A percentile compares a stretch with the other conserved stretches of the same genome.
Conservation (phyloP, 2,797 vertebrate species). For the Rousettus madagascariensis region DNA sequence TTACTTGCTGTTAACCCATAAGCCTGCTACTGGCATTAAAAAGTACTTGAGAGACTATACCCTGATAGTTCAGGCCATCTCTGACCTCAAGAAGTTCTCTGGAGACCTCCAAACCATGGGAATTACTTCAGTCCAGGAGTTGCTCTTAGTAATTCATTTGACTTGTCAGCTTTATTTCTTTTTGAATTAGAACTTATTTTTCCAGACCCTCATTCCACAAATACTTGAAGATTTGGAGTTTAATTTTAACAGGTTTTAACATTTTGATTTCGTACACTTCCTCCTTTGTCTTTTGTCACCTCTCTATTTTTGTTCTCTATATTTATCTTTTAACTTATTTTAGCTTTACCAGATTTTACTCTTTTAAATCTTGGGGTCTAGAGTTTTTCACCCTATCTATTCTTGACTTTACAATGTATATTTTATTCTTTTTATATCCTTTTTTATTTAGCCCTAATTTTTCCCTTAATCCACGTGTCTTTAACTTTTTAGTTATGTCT, state of each 20-base stretch:
- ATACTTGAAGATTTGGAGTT: neutral
- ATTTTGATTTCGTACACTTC: conserved; percentile 24
- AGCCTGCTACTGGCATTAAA: neutral
- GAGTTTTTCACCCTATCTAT: neutral
- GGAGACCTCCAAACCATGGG: neutral
- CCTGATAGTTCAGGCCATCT: neutral
- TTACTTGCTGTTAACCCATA: neutral
- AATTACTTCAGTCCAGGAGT: neutral
- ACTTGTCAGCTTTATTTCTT: neutral
- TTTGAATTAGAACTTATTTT: neutral
- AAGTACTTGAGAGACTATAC: neutral
- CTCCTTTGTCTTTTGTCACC: neutral
- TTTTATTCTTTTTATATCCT: neutral
- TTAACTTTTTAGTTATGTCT: neutral
- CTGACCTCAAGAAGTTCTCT: neutral
- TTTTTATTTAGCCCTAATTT: neutral
- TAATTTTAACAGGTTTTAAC: neutral
- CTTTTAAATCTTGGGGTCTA: neutral
- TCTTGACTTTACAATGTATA: conserved; percentile 2
- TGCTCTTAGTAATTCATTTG: neutral
- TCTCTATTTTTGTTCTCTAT: conserved; percentile 34
- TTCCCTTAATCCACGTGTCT: neutral
- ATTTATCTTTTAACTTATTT: conserved; percentile 40
- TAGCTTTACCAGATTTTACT: conserved; percentile 21
- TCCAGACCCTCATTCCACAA: neutral